Conservation (phyloP, 1,140 invertebrate species). For the Matsumurasca onukii region DNA sequence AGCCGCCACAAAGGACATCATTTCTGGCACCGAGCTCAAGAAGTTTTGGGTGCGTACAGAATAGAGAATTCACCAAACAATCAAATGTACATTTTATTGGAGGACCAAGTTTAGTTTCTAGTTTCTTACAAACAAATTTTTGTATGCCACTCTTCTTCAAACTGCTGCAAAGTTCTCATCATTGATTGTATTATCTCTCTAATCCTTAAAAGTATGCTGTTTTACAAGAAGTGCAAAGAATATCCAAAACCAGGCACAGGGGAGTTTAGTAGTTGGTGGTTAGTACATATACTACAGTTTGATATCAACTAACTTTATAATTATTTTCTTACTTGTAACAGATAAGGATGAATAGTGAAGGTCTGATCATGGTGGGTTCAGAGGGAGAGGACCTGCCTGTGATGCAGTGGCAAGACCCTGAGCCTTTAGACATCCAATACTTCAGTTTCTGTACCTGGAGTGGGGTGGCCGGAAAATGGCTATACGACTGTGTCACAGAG, state of each 20-base stretch:
- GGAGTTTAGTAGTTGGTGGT: too few species aligned
- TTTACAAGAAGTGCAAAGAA: too few species aligned
- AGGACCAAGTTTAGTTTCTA: too few species aligned
- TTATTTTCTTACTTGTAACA: conserved; percentile 1
- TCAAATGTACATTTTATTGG: too few species aligned
- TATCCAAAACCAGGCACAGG: too few species aligned
- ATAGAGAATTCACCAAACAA: too few species aligned
- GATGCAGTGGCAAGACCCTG: conserved; percentile 53
- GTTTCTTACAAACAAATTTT: too few species aligned
- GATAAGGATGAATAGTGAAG: conserved; percentile 47
- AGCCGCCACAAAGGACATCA: conserved; percentile 50
- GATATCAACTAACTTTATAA: background rate
- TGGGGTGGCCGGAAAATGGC: conserved; percentile 58
- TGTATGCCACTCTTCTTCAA: too few species aligned
- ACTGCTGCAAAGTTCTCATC: too few species aligned
- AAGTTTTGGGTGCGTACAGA: conserved; percentile 53
- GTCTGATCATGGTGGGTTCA: conserved; percentile 55
- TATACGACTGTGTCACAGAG: conserved; percentile 53
- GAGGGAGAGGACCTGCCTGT: conserved; percentile 55
- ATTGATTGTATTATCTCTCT: too few species aligned
- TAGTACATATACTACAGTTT: background rate
- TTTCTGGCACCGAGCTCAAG: conserved; percentile 53
- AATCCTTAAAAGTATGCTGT: too few species aligned
- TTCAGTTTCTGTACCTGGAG: conserved; percentile 61
- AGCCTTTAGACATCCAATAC: conserved; percentile 54